A percentile compares a stretch with the other conserved stretches of the same genome.
These are phyloP conservation scores for Eudasyphora cyanicolor DNA, from an alignment of 2,888 invertebrate genomes.

Conservation along the genomic window DNA sequence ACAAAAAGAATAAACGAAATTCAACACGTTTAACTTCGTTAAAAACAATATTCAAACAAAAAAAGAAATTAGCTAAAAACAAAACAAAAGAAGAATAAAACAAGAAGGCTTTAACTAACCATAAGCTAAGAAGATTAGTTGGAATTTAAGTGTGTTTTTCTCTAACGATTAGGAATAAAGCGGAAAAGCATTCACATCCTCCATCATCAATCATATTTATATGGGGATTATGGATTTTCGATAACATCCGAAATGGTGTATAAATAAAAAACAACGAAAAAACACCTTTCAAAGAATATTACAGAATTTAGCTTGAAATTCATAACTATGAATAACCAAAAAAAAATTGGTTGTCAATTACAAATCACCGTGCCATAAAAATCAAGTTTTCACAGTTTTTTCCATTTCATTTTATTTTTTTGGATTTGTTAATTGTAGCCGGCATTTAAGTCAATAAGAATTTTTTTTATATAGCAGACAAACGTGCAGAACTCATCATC, in stretches of 20 bases:
- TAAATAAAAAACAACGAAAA: neutral
- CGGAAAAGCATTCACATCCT: neutral
- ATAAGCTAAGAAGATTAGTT: neutral
- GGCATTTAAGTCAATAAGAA: too few relatives aligned
- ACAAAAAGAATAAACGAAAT: too few relatives aligned
- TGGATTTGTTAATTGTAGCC: neutral
- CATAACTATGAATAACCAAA: neutral
- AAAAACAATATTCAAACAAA: too few relatives aligned
- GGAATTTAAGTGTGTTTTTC: too few relatives aligned
- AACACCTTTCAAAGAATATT: neutral
- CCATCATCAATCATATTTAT: neutral
- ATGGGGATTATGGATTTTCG: neutral
- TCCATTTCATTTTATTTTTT: too few relatives aligned
- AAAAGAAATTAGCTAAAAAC: too few relatives aligned
- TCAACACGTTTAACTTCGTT: too few relatives aligned
- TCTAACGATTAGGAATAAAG: too few relatives aligned
- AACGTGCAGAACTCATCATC: slow-evolving; percentile 1
- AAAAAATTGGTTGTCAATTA: neutral
- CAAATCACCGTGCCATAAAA: neutral
- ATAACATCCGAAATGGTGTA: too few relatives aligned
- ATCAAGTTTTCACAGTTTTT: neutral
- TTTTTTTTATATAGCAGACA: too few relatives aligned
- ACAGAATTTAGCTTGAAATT: too few relatives aligned
- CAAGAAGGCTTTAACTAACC: neutral
- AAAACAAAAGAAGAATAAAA: neutral